Base-by-base conservation (phyloP, 2,113 vertebrate species). In the Boulengeromyrus knoepffleri region DNA sequence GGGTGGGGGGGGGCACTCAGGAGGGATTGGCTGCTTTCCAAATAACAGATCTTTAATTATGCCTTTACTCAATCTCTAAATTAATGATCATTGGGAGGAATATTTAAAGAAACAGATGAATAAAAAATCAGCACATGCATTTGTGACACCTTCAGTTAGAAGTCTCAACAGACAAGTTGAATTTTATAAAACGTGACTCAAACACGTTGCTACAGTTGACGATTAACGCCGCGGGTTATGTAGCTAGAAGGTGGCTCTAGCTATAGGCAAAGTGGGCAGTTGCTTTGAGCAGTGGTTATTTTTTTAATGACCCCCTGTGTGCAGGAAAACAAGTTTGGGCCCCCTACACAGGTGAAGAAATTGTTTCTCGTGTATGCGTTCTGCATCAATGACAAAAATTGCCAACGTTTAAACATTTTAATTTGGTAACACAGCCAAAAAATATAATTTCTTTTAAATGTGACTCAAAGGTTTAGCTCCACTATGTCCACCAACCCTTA, bases 51-150 rank as follows among this genome's bases (percentile, higher is more conserved):
- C 92, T 93, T 91, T 95, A 95, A 96, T 95, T 93, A 95, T 93
- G 92, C 92, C 92, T 93, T 47, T 47, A n/a, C 24, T 96, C 95
- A 95, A 95, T 96, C 95, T 94, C 92, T 93, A 93, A 93, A 94
- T 96, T 95, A 95, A 93, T 92, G 91, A 92, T 89, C 89, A 90
- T 93, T 92, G 92, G 92, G 94, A 94, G 93, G 92, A 17, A 85
- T 24, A 85, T 85, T 85, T 45, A 46, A 85, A 47, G 36, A 85
- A 46, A 47, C 45, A 46, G 42, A 45, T 21, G 17, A 45, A 84
- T 45, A 47, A 46, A 45, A 46, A 46, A 47, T 2, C 0, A 85
- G 62, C n/a, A 31, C 10, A 19, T 42, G 15, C 27, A 74, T 36
- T 74, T 74, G 31, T 31, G 17, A 17, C 70, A 74, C 31, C 70